These are phyloP conservation scores for Dolichallabes microphthalmus DNA, from an alignment of 2,113 vertebrate genomes.

Conservation along the genomic window DNA sequence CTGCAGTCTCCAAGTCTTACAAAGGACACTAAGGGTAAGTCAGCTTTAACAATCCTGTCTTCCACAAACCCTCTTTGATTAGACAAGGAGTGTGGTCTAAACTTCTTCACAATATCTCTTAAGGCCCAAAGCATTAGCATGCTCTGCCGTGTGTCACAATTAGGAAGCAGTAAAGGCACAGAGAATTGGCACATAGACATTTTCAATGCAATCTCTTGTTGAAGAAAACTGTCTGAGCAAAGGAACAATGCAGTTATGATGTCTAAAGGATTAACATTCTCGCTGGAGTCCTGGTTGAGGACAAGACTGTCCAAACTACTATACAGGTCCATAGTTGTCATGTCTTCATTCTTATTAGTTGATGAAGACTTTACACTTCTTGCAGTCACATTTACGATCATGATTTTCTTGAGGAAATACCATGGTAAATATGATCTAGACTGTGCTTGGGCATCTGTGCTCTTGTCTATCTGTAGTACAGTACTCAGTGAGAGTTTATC, in stretches of 20 bases:
- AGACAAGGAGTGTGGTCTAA: constrained; percentile 55
- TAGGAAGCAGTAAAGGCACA: constrained; percentile 75
- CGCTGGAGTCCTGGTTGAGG: not conserved
- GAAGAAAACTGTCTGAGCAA: constrained; percentile 73
- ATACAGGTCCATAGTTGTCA: not conserved
- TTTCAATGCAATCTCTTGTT: constrained; percentile 70
- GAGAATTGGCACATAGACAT: constrained; percentile 78
- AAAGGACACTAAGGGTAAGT: constrained; percentile 72
- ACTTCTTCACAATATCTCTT: constrained; percentile 68
- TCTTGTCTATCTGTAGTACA: constrained; percentile 58
- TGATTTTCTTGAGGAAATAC: constrained; percentile 64
- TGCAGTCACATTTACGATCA: constrained; percentile 67
- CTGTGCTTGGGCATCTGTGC: constrained; percentile 50
- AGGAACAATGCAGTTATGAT: constrained; percentile 72
- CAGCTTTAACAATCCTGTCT: constrained; percentile 58
- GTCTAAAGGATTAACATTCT: constrained; percentile 69
- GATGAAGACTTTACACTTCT: constrained; percentile 46
- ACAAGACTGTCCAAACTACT: constrained; percentile 8
- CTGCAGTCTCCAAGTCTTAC: constrained; percentile 72
- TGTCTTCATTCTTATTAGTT: too few species aligned
- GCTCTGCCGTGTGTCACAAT: constrained; percentile 61
- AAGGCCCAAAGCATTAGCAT: constrained; percentile 73
- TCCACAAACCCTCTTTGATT: constrained; percentile 58
- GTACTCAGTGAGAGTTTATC: constrained; percentile 56
- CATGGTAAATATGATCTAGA: constrained; percentile 57